Evolutionary conservation across 1,140 invertebrate species (phyloP).

Genomic region (Lucilia cuprina): DNA sequence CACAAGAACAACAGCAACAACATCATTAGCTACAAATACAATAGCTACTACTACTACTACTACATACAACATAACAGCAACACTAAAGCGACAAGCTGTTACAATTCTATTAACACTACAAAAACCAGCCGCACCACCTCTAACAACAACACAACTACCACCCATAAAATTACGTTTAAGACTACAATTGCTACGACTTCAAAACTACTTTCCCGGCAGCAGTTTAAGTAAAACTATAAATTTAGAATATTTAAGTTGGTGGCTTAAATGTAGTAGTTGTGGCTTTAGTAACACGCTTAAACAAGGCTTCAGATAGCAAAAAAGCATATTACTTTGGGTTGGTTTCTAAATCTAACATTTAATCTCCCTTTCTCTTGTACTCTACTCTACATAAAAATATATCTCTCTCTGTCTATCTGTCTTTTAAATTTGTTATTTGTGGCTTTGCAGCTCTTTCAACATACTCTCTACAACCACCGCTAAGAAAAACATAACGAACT

Average conservation of each 20-base stretch:
- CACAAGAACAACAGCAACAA: not conserved
- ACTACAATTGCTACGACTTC: not conserved
- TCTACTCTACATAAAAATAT: not conserved
- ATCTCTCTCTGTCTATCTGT: too few relatives aligned
- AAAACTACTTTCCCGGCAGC: not conserved
- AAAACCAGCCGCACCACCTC: not conserved
- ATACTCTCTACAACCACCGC: not conserved
- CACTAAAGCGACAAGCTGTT: not conserved
- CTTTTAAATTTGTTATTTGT: not conserved
- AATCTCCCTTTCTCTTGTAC: not conserved
- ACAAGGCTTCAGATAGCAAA: slow-evolving; percentile 29
- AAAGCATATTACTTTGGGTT: not conserved
- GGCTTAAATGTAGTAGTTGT: slow-evolving; percentile 31
- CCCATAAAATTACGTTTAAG: not conserved
- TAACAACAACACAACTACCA: not conserved
- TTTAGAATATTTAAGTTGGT: not conserved
- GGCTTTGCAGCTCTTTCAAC: not conserved
- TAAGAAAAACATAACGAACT: not conserved
- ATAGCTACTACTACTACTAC: not conserved
- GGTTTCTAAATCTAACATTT: not conserved
- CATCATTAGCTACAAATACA: not conserved
- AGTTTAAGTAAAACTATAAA: not conserved
- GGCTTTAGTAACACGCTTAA: slow-evolving; percentile 3
- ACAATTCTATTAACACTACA: too few relatives aligned
- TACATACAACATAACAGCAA: not conserved